Percentiles rank a stretch among this genome's conserved stretches.
Evolutionary conservation across 2,113 vertebrate species (phyloP).

Genomic region (Pseudorhombus dupliciocellatus): DNA sequence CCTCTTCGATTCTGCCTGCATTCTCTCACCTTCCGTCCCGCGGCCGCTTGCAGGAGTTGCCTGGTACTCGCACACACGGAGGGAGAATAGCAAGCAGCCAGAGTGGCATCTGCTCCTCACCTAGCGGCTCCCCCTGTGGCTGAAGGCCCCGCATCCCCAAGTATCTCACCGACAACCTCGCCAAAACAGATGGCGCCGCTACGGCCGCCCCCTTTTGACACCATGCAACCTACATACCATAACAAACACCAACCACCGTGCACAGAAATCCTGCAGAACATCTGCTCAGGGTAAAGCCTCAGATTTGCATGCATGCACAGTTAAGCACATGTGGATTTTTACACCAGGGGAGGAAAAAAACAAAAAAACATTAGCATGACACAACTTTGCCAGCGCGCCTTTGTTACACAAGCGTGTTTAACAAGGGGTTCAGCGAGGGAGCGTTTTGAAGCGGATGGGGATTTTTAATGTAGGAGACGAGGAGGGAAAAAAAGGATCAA

Average conservation of each 20-base stretch:
- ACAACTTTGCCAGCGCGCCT: not conserved
- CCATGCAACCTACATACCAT: conserved; percentile 29
- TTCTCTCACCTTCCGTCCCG: conserved; percentile 41
- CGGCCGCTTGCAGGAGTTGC: conserved; percentile 22
- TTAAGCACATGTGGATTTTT: not conserved
- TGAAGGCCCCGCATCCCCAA: conserved; percentile 51
- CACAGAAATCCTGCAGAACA: conserved; percentile 1
- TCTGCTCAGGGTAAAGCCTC: not conserved
- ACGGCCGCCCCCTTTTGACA: conserved; percentile 23
- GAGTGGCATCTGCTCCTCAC: conserved; percentile 64
- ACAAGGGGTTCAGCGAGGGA: not conserved
- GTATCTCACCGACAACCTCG: conserved; percentile 52
- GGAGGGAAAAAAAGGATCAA: conserved; percentile 28
- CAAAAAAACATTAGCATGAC: too few relatives aligned
- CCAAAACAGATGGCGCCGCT: conserved; percentile 53
- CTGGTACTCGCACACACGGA: conserved; percentile 29
- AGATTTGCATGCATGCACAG: not conserved
- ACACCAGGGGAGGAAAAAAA: too few relatives aligned
- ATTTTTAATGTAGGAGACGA: conserved; percentile 20
- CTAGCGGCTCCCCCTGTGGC: conserved; percentile 36
- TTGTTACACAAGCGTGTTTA: not conserved
- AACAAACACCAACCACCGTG: not conserved
- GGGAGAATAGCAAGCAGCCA: conserved; percentile 59
- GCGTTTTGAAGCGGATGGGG: not conserved
- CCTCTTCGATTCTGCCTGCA: conserved; percentile 23